Conservation (phyloP, 2,888 invertebrate species). For the Amphipyra tragopoginis region DNA sequence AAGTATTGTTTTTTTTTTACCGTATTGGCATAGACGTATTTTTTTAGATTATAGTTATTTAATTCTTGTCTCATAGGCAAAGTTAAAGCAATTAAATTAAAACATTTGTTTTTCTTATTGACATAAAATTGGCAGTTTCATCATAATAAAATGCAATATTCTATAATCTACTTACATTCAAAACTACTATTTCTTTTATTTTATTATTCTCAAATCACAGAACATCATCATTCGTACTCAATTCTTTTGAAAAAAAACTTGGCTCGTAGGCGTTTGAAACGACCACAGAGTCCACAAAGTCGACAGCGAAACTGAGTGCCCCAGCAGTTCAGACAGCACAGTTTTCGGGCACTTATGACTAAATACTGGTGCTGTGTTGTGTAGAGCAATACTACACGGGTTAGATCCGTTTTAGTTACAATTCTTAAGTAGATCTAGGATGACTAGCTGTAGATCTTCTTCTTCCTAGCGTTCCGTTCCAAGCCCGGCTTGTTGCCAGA, state of each 20-base stretch:
- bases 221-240: conserved; percentile 31
- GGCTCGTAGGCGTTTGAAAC: too few species aligned
- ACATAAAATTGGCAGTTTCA: conserved; percentile 73
- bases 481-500: conserved; percentile 39
- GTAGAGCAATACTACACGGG: too few species aligned
- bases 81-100: conserved; percentile 15
- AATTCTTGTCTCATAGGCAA: not conserved
- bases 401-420: not conserved
- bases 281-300: too few species aligned
- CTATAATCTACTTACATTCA: conserved; percentile 66
- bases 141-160: conserved; percentile 62
- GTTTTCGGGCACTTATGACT: too few species aligned
- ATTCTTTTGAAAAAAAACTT: not conserved
- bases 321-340: too few species aligned
- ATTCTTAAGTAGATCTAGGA: conserved; percentile 30
- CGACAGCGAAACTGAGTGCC: too few species aligned
- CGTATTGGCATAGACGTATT: too few species aligned
- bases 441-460: conserved; percentile 22
- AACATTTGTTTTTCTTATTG: conserved; percentile 47
- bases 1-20: too few species aligned
- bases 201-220: conserved; percentile 25
- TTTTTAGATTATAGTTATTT: too few species aligned
- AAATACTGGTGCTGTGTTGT: too few species aligned
- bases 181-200: conserved; percentile 37
- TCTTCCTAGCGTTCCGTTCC: conserved; percentile 36